Conservation (phyloP, 2,113 vertebrate species). For the Nothoprocta pentlandii region DNA sequence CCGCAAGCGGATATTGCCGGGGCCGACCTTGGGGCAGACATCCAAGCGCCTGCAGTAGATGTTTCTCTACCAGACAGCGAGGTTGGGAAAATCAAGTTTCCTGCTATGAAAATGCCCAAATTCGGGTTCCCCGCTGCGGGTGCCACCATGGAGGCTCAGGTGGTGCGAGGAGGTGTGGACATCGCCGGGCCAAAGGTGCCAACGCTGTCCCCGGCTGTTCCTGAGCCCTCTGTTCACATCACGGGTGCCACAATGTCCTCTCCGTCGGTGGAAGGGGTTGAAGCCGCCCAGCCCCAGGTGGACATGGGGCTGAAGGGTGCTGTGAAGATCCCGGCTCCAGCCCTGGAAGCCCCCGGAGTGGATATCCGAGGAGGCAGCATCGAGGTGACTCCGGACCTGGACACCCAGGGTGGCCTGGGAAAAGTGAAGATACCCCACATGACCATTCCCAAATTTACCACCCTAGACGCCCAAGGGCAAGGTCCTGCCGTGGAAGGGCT, state of each 20-base stretch:
- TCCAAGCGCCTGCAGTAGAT: neutral
- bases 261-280: neutral
- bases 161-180: neutral
- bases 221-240: neutral
- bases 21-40: neutral
- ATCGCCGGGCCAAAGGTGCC: neutral
- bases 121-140: constrained; percentile 33
- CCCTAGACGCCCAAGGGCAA: constrained; percentile 19
- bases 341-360: neutral
- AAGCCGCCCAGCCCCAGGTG: neutral
- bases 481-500: neutral
- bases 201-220: neutral
- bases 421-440: constrained; percentile 53
- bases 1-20: neutral
- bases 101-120: constrained; percentile 69
- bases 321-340: neutral
- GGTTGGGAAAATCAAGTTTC: constrained; percentile 68
- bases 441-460: constrained; percentile 65
- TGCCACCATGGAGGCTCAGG: rapidly evolving
- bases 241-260: rapidly evolving
- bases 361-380: neutral
- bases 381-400: neutral
- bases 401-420: neutral
- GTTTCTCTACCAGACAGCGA: neutral
- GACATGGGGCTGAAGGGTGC: neutral